These are phyloP conservation scores for Hoplodrina ambigua DNA, from an alignment of 2,888 invertebrate genomes.

Conservation along the genomic window DNA sequence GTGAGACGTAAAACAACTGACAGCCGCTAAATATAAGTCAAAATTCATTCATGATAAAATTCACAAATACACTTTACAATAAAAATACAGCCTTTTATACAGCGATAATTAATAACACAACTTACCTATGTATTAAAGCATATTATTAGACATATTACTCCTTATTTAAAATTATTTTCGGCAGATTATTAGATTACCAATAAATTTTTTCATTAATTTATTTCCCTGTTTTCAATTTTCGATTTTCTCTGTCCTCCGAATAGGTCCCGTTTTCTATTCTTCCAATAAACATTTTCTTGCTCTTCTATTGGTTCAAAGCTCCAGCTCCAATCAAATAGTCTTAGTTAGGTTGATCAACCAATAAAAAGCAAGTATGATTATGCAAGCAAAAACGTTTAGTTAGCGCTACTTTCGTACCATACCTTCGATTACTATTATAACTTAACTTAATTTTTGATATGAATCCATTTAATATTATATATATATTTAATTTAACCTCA, in stretches of 20 bases:
- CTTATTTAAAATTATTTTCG: slow-evolving; percentile 74
- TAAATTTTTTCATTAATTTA: slow-evolving; percentile 75
- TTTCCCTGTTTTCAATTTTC: slow-evolving; percentile 80
- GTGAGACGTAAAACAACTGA: slow-evolving; percentile 89
- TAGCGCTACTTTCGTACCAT: not conserved
- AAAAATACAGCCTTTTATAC: slow-evolving; percentile 17
- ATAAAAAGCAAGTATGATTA: slow-evolving; percentile 46
- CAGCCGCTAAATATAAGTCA: slow-evolving; percentile 86
- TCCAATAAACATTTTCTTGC: slow-evolving; percentile 13
- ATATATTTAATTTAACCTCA: too few relatives aligned
- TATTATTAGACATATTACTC: slow-evolving; percentile 74
- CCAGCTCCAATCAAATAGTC: not conserved
- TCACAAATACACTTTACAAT: slow-evolving; percentile 41
- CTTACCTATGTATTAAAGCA: slow-evolving; percentile 81
- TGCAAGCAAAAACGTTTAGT: slow-evolving; percentile 54
- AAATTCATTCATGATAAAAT: slow-evolving; percentile 71
- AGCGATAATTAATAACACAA: slow-evolving; percentile 30
- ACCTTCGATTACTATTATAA: too few relatives aligned
- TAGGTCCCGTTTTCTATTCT: slow-evolving; percentile 36
- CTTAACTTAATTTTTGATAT: too few relatives aligned
- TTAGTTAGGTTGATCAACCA: slow-evolving; percentile 27
- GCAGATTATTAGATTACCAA: slow-evolving; percentile 72
- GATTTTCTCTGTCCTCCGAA: slow-evolving; percentile 58
- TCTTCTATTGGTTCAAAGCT: slow-evolving; percentile 24
- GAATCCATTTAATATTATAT: too few relatives aligned